Percentiles rank a stretch among this genome's conserved stretches.
Evolutionary conservation across 2,797 vertebrate species (phyloP).

Genomic region (Lagocephalus sceleratus): DNA sequence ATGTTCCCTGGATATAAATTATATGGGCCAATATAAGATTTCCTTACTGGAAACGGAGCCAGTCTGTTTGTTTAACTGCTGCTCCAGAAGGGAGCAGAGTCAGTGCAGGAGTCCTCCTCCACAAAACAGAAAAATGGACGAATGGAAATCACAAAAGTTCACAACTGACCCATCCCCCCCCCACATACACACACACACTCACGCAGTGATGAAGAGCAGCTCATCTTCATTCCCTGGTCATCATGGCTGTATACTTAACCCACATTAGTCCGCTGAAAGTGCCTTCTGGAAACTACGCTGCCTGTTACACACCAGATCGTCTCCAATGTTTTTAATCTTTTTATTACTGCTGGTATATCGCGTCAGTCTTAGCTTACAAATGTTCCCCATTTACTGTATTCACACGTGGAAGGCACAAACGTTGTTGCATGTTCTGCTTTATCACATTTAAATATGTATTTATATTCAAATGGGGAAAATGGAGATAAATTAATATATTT

Average conservation of each 20-base stretch:
- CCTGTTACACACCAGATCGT: constrained; percentile 72
- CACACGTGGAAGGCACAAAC: constrained; percentile 75
- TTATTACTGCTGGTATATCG: constrained; percentile 64
- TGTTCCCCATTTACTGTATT: constrained; percentile 60
- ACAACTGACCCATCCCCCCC: too few species aligned
- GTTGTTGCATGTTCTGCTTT: constrained; percentile 87
- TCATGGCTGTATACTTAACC: constrained; percentile 53
- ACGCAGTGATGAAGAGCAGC: constrained; percentile 66
- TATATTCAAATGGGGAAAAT: constrained; percentile 90
- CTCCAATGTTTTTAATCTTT: constrained; percentile 76
- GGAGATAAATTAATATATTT: constrained; percentile 99
- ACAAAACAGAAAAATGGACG: too few species aligned
- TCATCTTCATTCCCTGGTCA: constrained; percentile 37
- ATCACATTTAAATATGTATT: constrained; percentile 89
- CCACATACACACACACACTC: too few species aligned
- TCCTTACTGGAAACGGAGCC: too few species aligned
- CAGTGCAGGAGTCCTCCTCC: too few species aligned
- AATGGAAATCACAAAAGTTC: too few species aligned
- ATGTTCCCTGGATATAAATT: too few species aligned
- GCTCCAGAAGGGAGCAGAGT: too few species aligned
- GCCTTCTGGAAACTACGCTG: constrained; percentile 68
- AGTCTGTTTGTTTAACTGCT: too few species aligned
- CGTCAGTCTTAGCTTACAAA: constrained; percentile 70
- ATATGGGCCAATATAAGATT: too few species aligned
- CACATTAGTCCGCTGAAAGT: constrained; percentile 53